These are phyloP conservation scores for Nomada goodeniana DNA, from an alignment of 2,888 invertebrate genomes.

Conservation along the genomic window DNA sequence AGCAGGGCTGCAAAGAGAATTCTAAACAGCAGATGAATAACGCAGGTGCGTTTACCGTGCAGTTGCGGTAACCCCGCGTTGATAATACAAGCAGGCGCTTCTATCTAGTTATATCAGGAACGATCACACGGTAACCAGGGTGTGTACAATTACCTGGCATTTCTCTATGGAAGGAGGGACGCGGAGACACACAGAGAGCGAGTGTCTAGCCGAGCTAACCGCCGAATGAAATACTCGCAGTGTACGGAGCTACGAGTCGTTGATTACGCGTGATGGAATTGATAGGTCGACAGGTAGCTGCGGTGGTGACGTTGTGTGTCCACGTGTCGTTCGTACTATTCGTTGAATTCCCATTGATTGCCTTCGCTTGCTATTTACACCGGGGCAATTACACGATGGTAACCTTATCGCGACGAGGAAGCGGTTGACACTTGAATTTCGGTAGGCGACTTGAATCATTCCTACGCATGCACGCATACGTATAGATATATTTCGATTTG, in stretches of 20 bases:
- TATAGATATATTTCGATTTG: no score
- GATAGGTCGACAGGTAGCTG: slow-evolving; percentile 69
- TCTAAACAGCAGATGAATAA: background rate
- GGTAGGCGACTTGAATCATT: no score
- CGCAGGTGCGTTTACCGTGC: slow-evolving; percentile 30
- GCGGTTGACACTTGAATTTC: background rate
- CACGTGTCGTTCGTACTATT: slow-evolving; percentile 47
- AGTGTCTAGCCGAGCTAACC: slow-evolving; percentile 43
- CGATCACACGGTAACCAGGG: slow-evolving; percentile 40
- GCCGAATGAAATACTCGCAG: slow-evolving; percentile 67
- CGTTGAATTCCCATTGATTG: slow-evolving; percentile 72
- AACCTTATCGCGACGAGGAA: background rate
- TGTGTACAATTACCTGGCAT: slow-evolving; percentile 48
- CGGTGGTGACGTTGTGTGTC: slow-evolving; percentile 61
- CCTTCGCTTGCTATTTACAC: slow-evolving; percentile 72
- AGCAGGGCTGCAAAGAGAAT: slow-evolving; percentile 2
- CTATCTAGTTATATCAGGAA: slow-evolving; percentile 33
- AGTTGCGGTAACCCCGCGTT: slow-evolving; percentile 33
- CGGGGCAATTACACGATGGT: slow-evolving; percentile 60
- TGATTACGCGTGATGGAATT: slow-evolving; percentile 71
- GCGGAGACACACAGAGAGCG: background rate
- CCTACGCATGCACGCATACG: no score
- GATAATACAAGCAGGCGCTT: slow-evolving; percentile 35
- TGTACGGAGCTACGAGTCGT: slow-evolving; percentile 55
- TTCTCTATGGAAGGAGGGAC: background rate